A percentile compares a stretch with the other conserved stretches of the same genome.
phyloP scores from a whole-genome alignment of 2,888 invertebrate species.

The Eurytoma californica region DNA sequence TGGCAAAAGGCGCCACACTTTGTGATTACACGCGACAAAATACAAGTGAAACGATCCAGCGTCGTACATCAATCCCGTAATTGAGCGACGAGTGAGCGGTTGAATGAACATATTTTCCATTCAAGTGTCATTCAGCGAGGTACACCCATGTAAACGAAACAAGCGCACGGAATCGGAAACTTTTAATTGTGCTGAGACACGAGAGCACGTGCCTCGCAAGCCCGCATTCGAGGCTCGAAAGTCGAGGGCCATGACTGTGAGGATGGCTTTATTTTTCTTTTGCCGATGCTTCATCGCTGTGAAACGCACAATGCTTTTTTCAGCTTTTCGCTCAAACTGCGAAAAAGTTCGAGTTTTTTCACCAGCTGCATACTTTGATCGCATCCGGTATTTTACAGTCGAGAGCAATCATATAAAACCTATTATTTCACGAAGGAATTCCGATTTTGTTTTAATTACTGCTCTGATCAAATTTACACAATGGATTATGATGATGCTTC shows the following conservation, averaged over 20 bases:
- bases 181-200: constrained; percentile 36
- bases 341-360: no score
- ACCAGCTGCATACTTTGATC: not conserved
- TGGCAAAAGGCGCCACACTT: not conserved
- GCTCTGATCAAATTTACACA: no score
- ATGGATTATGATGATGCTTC: no score
- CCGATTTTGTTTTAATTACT: no score
- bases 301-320: no score
- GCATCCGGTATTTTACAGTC: no score
- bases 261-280: not conserved
- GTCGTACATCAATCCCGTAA: not conserved
- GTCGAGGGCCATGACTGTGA: not conserved
- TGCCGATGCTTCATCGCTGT: no score
- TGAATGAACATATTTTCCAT: not conserved
- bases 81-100: not conserved
- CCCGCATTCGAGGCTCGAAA: not conserved
- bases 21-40: not conserved
- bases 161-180: constrained; percentile 21
- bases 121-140: not conserved
- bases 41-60: not conserved
- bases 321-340: no score
- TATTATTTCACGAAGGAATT: no score
- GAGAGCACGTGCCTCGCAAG: constrained; percentile 5
- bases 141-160: not conserved
- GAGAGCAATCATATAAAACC: no score